Evolutionary conservation across 2,797 vertebrate genomes (phyloP), one percentile per base, ranked within the genome.

Genomic region (Antrozous pallidus): DNA sequence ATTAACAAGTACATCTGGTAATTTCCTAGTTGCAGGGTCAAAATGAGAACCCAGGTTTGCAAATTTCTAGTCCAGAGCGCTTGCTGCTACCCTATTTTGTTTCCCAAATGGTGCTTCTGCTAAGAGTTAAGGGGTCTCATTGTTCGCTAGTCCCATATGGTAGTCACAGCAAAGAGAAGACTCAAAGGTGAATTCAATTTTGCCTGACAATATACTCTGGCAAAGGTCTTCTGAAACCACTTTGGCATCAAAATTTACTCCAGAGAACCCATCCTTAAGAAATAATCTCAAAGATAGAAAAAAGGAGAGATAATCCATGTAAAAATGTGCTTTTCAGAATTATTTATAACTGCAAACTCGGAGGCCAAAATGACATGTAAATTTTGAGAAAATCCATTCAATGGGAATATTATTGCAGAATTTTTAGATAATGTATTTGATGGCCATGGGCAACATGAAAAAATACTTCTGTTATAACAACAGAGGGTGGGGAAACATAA

Each of bases 211-310:
- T 42, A 33, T 11, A 70, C 61, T 69, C 20, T 28, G n/a, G n/a
- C 33, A 94, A 94, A 75, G 58, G 74, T 87, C 80, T 81, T 38
- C 71, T 75, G 42, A 77, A 92, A 78, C 26, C 47, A 89, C 42
- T 61, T 17, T 67, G 38, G 11, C 61, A 56, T 31, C 78, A 49
- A 94, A 81, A 51, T 65, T n/a, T 45, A 49, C 33, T 73, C 31
- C 63, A 73, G n/a, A 94, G 65, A 74, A 28, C 61, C 82, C 89
- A 51, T n/a, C 74, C 40, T 85, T 77, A 95, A 63, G 69, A 82
- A 88, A 91, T 51, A 85, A 88, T 71, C 45, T 91, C 74, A 79
- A 82, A 86, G 61, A 79, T 8, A 13, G 45, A 26, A 85, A 84
- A 38, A 28, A 36, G 51, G 51, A 56, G 70, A 87, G 24, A 83